Conservation (phyloP, 2,113 vertebrate genomes). For the Datnioides undecimradiatus region DNA sequence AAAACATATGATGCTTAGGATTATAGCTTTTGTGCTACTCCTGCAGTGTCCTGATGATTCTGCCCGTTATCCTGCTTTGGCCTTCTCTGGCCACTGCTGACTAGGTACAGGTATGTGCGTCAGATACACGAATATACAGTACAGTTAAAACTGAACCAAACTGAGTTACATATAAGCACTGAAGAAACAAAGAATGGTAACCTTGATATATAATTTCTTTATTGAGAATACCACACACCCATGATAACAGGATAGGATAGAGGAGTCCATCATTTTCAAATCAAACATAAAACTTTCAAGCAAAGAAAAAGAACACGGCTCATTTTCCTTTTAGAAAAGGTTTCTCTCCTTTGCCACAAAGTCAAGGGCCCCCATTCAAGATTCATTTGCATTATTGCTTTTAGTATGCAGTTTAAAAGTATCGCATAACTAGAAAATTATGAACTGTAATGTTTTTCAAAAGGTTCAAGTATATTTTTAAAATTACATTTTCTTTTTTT, state of each 20-base stretch:
- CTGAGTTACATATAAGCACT: neutral
- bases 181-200: slow-evolving; percentile 29
- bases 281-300: slow-evolving; percentile 77
- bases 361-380: slow-evolving; percentile 51
- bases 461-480: slow-evolving; percentile 73
- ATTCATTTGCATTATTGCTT: slow-evolving; percentile 57
- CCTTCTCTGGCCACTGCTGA: neutral
- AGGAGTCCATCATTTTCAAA: slow-evolving; percentile 69
- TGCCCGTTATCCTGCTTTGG: neutral
- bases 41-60: neutral
- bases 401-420: slow-evolving; percentile 71
- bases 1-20: neutral
- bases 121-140: too few relatives aligned
- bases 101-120: too few relatives aligned
- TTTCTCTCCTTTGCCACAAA: slow-evolving; percentile 68
- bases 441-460: slow-evolving; percentile 71
- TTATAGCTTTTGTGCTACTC: neutral
- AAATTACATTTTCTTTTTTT: slow-evolving; percentile 55
- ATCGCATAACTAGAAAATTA: slow-evolving; percentile 76
- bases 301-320: slow-evolving; percentile 69
- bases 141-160: neutral
- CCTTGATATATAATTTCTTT: slow-evolving; percentile 77
- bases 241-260: slow-evolving; percentile 66
- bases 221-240: slow-evolving; percentile 83
- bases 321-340: slow-evolving; percentile 65